A percentile compares a stretch with the other conserved stretches of the same genome.
Conservation (phyloP, 2,888 invertebrate species). For the Tethea ocularis region DNA sequence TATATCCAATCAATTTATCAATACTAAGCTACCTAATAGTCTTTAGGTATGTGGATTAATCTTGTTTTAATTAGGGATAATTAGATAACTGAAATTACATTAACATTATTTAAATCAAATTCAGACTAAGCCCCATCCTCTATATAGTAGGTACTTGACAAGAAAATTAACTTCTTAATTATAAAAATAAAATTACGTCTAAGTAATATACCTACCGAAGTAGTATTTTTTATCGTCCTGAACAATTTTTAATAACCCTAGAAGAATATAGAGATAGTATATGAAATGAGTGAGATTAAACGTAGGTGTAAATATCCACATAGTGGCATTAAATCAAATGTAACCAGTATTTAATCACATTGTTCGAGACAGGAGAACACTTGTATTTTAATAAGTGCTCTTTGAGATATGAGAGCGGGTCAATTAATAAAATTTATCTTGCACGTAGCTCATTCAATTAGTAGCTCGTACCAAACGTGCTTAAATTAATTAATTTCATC, state of each 20-base stretch:
- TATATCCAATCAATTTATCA: no score
- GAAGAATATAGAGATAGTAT: no score
- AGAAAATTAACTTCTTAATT: background rate
- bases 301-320: background rate
- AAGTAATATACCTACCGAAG: background rate
- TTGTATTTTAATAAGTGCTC: background rate
- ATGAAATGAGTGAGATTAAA: background rate
- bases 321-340: background rate
- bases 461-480: conserved; percentile 1
- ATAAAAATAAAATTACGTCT: background rate
- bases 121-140: no score
- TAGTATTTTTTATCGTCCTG: background rate
- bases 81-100: no score
- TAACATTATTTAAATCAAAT: no score
- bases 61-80: no score
- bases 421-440: background rate
- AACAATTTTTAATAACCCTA: background rate
- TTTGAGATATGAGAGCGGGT: conserved; percentile 1
- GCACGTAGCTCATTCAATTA: conserved; percentile 3
- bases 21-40: no score
- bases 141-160: no score
- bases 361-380: background rate
- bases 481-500: background rate
- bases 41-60: no score
- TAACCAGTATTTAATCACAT: background rate